Conservation (phyloP, 2,797 vertebrate species). For the Hippocampus kuda region DNA sequence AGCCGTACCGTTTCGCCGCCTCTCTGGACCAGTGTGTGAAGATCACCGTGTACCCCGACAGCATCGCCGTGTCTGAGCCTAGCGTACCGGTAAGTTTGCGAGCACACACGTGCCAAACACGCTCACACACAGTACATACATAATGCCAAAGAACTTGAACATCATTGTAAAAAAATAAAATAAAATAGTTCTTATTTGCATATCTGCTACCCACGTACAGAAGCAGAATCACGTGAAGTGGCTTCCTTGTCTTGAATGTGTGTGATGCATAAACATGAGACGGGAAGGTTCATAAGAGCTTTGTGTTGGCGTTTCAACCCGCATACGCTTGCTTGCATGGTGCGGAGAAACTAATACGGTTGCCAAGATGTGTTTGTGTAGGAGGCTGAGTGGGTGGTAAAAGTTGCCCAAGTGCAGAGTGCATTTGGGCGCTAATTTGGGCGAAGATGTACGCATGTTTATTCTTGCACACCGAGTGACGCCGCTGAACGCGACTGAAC, state of each 20-base stretch:
- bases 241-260: constrained; percentile 40
- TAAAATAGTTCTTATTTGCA: constrained; percentile 16
- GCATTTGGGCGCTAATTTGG: background rate
- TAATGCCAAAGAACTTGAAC: background rate
- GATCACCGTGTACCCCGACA: constrained; percentile 81
- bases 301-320: constrained; percentile 48
- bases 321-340: constrained; percentile 47
- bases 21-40: constrained; percentile 82
- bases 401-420: constrained; percentile 48
- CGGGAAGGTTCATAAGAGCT: constrained; percentile 45
- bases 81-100: constrained; percentile 75
- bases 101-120: constrained; percentile 9
- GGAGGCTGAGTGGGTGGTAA: constrained; percentile 46
- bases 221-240: constrained; percentile 27
- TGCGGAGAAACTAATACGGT: constrained; percentile 39
- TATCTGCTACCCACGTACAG: constrained; percentile 31
- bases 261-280: constrained; percentile 63
- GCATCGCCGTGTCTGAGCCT: constrained; percentile 91
- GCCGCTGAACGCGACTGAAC: background rate
- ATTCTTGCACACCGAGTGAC: too few relatives aligned
- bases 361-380: constrained; percentile 59
- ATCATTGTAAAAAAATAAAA: constrained; percentile 1
- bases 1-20: constrained; percentile 85
- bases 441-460: background rate
- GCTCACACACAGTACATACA: constrained; percentile 1